Percentiles rank a stretch among this genome's conserved stretches.
These are phyloP conservation scores for Drosophila tristis DNA, from an alignment of 1,140 invertebrate species.

Conservation along the genomic window DNA sequence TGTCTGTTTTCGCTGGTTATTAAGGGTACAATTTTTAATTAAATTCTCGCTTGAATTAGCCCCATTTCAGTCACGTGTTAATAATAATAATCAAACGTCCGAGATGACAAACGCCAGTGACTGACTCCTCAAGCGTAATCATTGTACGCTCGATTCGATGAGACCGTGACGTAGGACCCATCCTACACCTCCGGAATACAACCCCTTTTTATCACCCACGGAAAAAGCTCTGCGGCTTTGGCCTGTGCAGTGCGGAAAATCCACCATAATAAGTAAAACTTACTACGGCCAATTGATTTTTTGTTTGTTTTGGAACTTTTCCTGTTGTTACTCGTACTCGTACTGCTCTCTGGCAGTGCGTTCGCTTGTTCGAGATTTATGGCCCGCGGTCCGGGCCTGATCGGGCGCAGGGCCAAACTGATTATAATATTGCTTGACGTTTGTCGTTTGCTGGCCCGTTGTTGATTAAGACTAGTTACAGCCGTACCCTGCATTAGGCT, in stretches of 20 bases:
- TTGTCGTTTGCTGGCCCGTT: conserved; percentile 21
- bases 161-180: conserved; percentile 43
- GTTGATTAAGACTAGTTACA: conserved; percentile 51
- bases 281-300: conserved; percentile 62
- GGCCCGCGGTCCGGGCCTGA: conserved; percentile 14
- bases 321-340: neutral
- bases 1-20: conserved; percentile 39
- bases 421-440: conserved; percentile 71
- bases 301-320: neutral
- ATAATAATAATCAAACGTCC: conserved; percentile 79
- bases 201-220: too few species aligned
- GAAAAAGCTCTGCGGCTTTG: too few species aligned
- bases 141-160: conserved; percentile 24
- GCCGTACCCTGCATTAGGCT: conserved; percentile 26
- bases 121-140: conserved; percentile 22
- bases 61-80: conserved; percentile 75
- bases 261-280: conserved; percentile 44
- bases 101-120: conserved; percentile 14
- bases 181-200: too few species aligned
- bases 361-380: conserved; percentile 45
- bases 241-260: conserved; percentile 14
- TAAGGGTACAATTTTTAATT: conserved; percentile 73
- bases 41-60: conserved; percentile 78
- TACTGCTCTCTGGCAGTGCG: neutral
- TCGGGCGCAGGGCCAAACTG: conserved; percentile 29